phyloP scores from a whole-genome alignment of 2,113 vertebrate genomes.

The Percopsis transmontana region DNA sequence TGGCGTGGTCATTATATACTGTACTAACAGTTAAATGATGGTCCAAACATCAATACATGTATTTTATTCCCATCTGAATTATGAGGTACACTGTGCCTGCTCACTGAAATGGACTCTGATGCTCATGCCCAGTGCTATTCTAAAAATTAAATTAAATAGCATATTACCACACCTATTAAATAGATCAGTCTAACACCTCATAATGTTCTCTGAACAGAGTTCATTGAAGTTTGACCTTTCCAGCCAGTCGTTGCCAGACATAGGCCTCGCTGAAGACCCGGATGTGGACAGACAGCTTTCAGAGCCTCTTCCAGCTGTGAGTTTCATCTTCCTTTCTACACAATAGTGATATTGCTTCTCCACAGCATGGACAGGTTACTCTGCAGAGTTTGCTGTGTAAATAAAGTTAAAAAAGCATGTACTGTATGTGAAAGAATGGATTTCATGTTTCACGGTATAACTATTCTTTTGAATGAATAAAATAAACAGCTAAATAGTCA shows the following conservation, averaged over 20 bases:
- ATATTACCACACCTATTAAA: neutral
- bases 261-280: conserved; percentile 21
- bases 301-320: conserved; percentile 45
- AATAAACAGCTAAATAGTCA: too few species aligned
- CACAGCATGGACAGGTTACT: neutral
- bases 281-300: conserved; percentile 26
- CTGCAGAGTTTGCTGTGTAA: neutral
- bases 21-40: too few species aligned
- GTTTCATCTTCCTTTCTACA: conserved; percentile 4
- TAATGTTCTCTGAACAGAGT: conserved; percentile 50
- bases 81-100: neutral
- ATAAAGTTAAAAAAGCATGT: too few species aligned
- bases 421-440: too few species aligned
- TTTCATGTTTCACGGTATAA: too few species aligned
- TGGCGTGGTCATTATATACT: neutral
- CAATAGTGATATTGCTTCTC: conserved; percentile 2
- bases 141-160: neutral
- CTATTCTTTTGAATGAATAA: too few species aligned
- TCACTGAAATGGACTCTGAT: neutral
- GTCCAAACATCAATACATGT: neutral
- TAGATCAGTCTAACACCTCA: neutral
- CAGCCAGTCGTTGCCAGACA: conserved; percentile 17
- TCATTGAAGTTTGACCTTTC: conserved; percentile 48
- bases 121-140: too few species aligned
- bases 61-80: neutral